A percentile compares a stretch with the other conserved stretches of the same genome.
phyloP scores from a whole-genome alignment of 2,113 vertebrate genomes.

The Peromyscus leucopus region DNA sequence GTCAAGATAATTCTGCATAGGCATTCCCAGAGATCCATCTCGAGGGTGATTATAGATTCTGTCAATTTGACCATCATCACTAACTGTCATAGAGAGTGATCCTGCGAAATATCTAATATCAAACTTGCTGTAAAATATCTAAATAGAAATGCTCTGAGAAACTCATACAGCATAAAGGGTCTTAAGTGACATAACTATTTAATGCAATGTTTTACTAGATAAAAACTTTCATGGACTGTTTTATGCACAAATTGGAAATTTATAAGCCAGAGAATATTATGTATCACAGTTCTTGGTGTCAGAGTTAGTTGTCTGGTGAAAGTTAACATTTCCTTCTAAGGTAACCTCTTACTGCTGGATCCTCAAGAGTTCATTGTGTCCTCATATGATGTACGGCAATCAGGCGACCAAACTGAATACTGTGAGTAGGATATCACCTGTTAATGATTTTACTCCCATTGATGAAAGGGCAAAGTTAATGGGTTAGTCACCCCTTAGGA shows the following conservation, averaged over 20 bases:
- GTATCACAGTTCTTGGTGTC: neutral
- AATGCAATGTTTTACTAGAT: neutral
- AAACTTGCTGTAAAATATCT: neutral
- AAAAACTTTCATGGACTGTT: neutral
- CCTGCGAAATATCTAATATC: neutral
- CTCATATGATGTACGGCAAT: neutral
- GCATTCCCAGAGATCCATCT: neutral
- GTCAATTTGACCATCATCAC: neutral
- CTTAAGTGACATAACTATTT: neutral
- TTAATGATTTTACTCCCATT: neutral
- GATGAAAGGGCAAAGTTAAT: neutral
- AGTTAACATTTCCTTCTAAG: neutral
- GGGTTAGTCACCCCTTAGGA: neutral
- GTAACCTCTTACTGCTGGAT: fast-evolving
- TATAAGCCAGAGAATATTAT: neutral
- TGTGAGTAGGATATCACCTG: no score
- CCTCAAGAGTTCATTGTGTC: neutral
- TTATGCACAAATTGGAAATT: neutral
- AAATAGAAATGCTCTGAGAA: neutral
- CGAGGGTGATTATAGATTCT: neutral
- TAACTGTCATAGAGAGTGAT: neutral
- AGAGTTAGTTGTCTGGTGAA: neutral
- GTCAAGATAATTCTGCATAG: neutral
- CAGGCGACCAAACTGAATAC: neutral
- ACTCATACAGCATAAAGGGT: neutral